These are phyloP conservation scores for Vultur gryphus DNA, from an alignment of 2,797 vertebrate genomes.

Conservation along the genomic window DNA sequence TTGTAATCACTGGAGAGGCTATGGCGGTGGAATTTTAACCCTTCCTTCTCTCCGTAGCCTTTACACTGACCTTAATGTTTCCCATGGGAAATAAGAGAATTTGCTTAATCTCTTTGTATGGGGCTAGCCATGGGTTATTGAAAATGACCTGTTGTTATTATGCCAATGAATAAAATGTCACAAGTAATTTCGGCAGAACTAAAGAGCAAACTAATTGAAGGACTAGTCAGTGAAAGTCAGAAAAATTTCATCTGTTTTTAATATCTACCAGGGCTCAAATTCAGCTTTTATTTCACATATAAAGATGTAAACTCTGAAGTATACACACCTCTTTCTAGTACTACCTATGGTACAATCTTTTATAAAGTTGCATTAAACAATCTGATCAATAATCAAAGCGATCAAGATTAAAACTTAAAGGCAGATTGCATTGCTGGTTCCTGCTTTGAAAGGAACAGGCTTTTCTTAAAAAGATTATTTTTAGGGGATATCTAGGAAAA, in stretches of 20 bases:
- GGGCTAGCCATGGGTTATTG: slow-evolving; percentile 44
- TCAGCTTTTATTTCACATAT: slow-evolving; percentile 35
- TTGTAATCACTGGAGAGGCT: not conserved
- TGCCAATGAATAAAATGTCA: slow-evolving; percentile 57
- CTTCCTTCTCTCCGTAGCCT: not conserved
- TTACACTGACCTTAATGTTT: not conserved
- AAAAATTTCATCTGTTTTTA: slow-evolving; percentile 51
- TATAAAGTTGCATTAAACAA: not conserved
- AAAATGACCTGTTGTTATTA: slow-evolving; percentile 37
- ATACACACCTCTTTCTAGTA: not conserved
- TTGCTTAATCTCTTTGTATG: slow-evolving; percentile 54
- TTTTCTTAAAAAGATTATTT: not conserved
- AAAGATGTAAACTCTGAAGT: not conserved
- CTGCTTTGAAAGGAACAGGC: not conserved
- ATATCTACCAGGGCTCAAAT: slow-evolving; percentile 24
- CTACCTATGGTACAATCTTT: not conserved
- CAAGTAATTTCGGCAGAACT: slow-evolving; percentile 47
- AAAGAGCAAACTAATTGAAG: slow-evolving; percentile 52
- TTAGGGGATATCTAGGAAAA: not conserved
- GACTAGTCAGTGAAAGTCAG: slow-evolving; percentile 24
- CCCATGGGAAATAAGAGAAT: slow-evolving; percentile 17
- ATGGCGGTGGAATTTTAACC: slow-evolving; percentile 38
- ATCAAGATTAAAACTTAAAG: not conserved
- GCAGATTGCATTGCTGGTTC: not conserved
- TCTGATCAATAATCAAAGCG: not conserved